A percentile compares a stretch with the other conserved stretches of the same genome.
phyloP scores from a whole-genome alignment of 2,888 invertebrate species.

The Tricholauxania praeusta region DNA sequence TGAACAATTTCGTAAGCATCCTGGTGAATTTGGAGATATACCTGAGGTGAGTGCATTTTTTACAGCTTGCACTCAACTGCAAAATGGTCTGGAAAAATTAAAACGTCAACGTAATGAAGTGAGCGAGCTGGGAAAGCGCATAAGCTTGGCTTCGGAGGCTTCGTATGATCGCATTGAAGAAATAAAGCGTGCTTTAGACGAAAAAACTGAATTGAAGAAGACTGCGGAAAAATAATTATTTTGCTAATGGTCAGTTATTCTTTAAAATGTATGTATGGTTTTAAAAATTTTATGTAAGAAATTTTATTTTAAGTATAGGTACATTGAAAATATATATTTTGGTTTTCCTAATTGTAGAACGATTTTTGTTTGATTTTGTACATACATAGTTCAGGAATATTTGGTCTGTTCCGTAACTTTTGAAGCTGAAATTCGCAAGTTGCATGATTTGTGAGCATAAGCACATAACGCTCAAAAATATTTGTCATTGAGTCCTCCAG shows the following conservation, averaged over 20 bases:
- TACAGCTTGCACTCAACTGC: slow-evolving; percentile 60
- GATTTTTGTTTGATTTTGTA: not conserved
- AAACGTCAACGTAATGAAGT: slow-evolving; percentile 56
- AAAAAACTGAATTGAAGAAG: slow-evolving; percentile 8
- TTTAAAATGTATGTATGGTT: too few species aligned
- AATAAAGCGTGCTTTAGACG: slow-evolving; percentile 50
- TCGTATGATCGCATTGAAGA: slow-evolving; percentile 57
- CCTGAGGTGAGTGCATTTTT: slow-evolving; percentile 64
- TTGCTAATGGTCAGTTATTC: too few species aligned
- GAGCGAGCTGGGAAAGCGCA: slow-evolving; percentile 54
- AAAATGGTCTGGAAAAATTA: slow-evolving; percentile 58
- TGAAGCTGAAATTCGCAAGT: too few species aligned
- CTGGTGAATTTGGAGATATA: slow-evolving; percentile 64
- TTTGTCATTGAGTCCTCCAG: too few species aligned
- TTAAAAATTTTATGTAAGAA: too few species aligned
- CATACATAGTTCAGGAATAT: too few species aligned
- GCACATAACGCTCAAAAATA: too few species aligned
- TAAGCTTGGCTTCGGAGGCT: slow-evolving; percentile 55
- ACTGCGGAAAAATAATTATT: not conserved
- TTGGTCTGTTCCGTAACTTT: too few species aligned
- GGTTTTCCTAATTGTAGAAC: not conserved
- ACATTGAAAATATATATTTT: slow-evolving; percentile 5
- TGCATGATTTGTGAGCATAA: too few species aligned
- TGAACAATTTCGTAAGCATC: slow-evolving; percentile 58
- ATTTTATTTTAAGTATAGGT: not conserved